Base-by-base conservation (phyloP, 2,797 vertebrate genomes). In the Bradypodion ventrale region DNA sequence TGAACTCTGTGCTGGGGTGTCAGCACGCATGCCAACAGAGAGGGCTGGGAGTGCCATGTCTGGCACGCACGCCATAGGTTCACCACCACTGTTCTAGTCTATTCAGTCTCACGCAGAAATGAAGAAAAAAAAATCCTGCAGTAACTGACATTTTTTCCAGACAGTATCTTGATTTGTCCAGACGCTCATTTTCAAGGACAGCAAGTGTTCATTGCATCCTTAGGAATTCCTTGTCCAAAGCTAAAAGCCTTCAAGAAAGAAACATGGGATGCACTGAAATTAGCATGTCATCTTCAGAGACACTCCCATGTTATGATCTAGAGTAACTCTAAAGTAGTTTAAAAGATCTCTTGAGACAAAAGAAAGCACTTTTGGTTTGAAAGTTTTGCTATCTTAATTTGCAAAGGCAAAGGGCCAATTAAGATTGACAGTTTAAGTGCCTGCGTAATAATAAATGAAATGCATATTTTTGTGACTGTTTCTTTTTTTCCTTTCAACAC, bases 351-450 rank as follows among this genome's bases (percentile, higher is more conserved):
- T 75, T 10, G 88, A 85, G 89, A 72, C 5, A 59, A 70, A 29
- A 21, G 32, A 80, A 77, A 87, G 68, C 52, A 42, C 42, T 56
- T 27, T 37, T 59, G 42, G 37, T 87, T 82, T 74, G 40, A 70
- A 88, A 90, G 44, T 59, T 86, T 49, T 77, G 40, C 77, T 89
- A 42, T 23, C 92, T 80, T 90, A 81, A 89, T 91, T 85, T 87
- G 80, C 84, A 83, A 70, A 90, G 91, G 89, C 91, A 90, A 88
- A 88, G 89, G 83, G 84, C 88, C 87, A 88, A 85, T 37, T 82
- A 62, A 65, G 73, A 85, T 59, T 87, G 85, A 85, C 49, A 78
- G 84, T 74, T 78, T 85, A 89, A 88, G 80, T 89, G 86, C 85
- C 7, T 0, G 65, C 60, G 78, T 93, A 87, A 90, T 88, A 87